Base-by-base conservation (phyloP, 2,888 invertebrate species). In the Brachylomia viminalis region DNA sequence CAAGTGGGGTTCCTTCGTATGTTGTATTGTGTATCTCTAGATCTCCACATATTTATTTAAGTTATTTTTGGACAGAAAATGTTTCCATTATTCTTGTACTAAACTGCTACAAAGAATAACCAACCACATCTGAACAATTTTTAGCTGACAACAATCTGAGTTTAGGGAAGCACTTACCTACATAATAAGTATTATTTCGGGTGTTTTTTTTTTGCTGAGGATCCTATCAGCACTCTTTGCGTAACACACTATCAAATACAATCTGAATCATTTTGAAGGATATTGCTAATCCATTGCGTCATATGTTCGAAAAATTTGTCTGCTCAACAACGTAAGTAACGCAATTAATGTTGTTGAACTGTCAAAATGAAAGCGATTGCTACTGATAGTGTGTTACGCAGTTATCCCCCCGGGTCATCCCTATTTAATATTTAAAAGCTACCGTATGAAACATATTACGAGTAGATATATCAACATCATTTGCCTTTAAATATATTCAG, bases 401-500 rank as follows among this genome's bases (percentile, higher is more conserved):
- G 7, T 38, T 38, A 38, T n/a, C 38, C 38, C 38, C 38, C 6
- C 33, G 5, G 5, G 8, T 4, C 33, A 33, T 59, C 10, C 23
- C 20, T 17, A 52, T 49, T 33, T 5, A 11, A 20, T 11, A 59
- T 33, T 68, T 17, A 11, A 47, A 72, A 23, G 20, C 30, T 58
- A 68, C 45, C 33, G 11, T 30, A 27, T 66, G 45, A 61, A 27
- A 71, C 54, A 70, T 45, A 2, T 49, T 27, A 23, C 77, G 20
- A 7, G n/a, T 77, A 69, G 38, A 33, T 56, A 11, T 33, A 52
- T 45, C 15, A 20, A 67, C 65, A 74, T n/a, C 15, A 27, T 54
- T 67, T 58, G 11, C 42, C 42, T 33, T 13, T 20, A 45, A 78
- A 77, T 83, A 30, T 72, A 84, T 84, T 64, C 62, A 64, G 38